A percentile compares a stretch with the other conserved stretches of the same genome.
Evolutionary conservation across 2,113 vertebrate genomes (phyloP).

Genomic region (Phrynosoma platyrhinos): DNA sequence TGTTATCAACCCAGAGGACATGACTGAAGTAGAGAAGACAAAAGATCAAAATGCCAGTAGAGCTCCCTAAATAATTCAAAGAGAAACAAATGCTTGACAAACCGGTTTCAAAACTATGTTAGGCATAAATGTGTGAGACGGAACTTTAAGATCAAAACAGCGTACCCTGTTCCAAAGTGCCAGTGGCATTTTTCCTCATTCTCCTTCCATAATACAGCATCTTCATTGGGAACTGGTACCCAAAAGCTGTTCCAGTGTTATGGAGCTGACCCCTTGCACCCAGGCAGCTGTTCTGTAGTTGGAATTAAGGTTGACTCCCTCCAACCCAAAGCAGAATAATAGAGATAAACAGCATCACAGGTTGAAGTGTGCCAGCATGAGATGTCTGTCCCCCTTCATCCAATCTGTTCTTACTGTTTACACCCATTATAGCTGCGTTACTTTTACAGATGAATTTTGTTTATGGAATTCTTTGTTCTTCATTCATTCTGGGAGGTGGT

Average conservation of each 20-base stretch:
- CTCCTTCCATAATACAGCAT: not conserved
- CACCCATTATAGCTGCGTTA: constrained; percentile 29
- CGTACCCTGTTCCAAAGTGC: constrained; percentile 1
- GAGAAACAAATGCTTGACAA: constrained; percentile 50
- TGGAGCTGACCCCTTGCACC: not conserved
- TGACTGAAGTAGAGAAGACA: constrained; percentile 52
- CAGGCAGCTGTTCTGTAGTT: constrained; percentile 34
- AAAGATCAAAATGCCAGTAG: constrained; percentile 57
- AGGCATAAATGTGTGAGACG: not conserved
- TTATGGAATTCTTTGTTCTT: not conserved
- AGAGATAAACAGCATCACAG: constrained; percentile 42
- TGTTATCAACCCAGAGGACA: constrained; percentile 57
- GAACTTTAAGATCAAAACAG: not conserved
- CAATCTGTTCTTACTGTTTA: constrained; percentile 39
- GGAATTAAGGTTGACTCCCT: constrained; percentile 59
- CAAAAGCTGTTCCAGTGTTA: constrained; percentile 12
- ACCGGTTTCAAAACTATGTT: constrained; percentile 32
- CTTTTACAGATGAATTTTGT: constrained; percentile 46
- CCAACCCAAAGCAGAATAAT: not conserved
- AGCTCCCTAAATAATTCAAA: constrained; percentile 52
- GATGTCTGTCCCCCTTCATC: constrained; percentile 19
- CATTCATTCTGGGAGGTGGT: not conserved
- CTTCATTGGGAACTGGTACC: not conserved
- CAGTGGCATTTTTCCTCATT: not conserved
- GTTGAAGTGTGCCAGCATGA: constrained; percentile 57